Evolutionary conservation across 2,888 invertebrate species (phyloP), one percentile per base, ranked within the genome.

Genomic region (Acronicta alni): DNA sequence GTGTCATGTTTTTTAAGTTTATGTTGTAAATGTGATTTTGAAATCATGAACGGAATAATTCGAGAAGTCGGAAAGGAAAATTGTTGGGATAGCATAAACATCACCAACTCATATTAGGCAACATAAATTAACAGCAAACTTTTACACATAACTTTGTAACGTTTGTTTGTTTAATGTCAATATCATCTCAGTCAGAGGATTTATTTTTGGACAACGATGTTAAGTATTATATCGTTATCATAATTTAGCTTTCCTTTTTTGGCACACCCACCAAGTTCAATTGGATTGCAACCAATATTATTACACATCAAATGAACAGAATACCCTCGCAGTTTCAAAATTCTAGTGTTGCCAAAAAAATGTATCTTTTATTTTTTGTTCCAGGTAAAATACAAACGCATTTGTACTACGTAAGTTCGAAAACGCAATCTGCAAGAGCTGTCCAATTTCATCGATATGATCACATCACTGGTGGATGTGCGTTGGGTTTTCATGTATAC

Each of bases 401-500:
- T 18, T 26, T 8, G n/a, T 46, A 15, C n/a, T 20, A 16, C 9
- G 54, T 55, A 43, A 55, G 41, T 65, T 47, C 52, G 53, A 46
- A 54, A 59, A 62, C 42, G 12, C 14, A 57, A 52, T 71, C 45
- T 49, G 23, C 38, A 48, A 18, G 16, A 41, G 48, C 37, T 61
- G 23, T 18, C 32, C 48, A 70, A 73, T 68, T 61, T 61, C 51
- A 55, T 57, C 55, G 61, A 65, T 52, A 57, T 23, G 20, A 57
- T 58, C 54, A 14, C 49, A 47, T 56, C 48, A 49, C 51, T 63
- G 48, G 43, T 62, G 35, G 3, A 9, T 37, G 16, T 54, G 48
- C 12, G 15, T 49, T 49, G n/a, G 66, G 52, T 60, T 59, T 61
- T 61, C 59, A 51, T 45, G 35, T 74, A 81, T 80, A 76, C 77